Evolutionary conservation across 1,140 invertebrate genomes (phyloP), one percentile per base, ranked within the genome.

Genomic region (Lepidurus arcticus): DNA sequence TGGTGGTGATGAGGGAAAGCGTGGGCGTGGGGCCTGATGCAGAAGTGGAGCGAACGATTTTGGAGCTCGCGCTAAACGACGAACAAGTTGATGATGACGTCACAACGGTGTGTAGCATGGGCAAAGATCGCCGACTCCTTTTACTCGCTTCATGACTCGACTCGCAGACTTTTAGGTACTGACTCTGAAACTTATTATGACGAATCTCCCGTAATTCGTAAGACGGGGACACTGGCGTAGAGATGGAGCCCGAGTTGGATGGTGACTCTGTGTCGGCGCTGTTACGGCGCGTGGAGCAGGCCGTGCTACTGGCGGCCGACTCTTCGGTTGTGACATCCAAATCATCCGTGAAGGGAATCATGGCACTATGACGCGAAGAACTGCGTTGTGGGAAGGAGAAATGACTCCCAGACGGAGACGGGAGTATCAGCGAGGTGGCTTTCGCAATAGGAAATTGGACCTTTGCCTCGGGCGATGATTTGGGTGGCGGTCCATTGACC

Each of bases 261-360:
- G 53, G 21, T 21, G 53, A 65, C 53, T 65, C 53, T 4, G 53
- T 65, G 16, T 65, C 53, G 21, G 53, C 53, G 13, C 53, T 65
- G 3, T 65, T 65, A 9, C 53, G 53, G 21, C 53, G 53, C n/a
- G 53, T 65, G 53, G 53, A 65, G 13, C 53, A 65, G 21, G 53
- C 53, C 53, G 53, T 65, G 53, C 53, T 65, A 65, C 53, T 65
- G 16, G n/a, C 16, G 53, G 53, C 53, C 7, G 53, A 65, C 10
- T 65, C 53, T 13, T 65, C 53, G 53, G 53, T 21, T 21, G 53
- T 65, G 53, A 65, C 53, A 65, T 65, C 53, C n/a, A 65, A 65
- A 13, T 65, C 53, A 65, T 65, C 53, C 53, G 21, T n/a, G 16
- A 65, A 21, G 53, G 9, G 6, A 65, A 65, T 21, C 16, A 65